phyloP scores from a whole-genome alignment of 35 echinoderm and acorn worm genomes.

The Amphiura filiformis region DNA sequence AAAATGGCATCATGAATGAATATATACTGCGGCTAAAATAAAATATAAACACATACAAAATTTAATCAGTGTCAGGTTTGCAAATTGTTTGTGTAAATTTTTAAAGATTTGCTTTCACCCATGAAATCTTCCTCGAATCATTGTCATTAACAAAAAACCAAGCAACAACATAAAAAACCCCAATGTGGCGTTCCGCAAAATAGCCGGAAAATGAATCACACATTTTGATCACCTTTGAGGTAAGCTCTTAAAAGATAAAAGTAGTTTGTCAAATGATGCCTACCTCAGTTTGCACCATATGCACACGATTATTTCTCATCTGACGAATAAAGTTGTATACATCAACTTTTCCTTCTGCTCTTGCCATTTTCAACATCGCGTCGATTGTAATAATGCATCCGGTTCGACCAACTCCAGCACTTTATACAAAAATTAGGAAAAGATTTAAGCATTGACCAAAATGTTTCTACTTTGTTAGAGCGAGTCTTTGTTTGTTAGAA shows the following conservation, averaged over 20 bases:
- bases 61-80: too few relatives aligned
- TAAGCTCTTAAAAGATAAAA: too few relatives aligned
- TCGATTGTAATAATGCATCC: conserved; percentile 42
- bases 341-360: conserved; percentile 21
- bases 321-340: conserved; percentile 49
- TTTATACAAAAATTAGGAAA: conserved; percentile 7
- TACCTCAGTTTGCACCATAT: conserved; percentile 51
- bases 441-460: background rate
- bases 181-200: too few relatives aligned
- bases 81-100: too few relatives aligned
- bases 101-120: too few relatives aligned
- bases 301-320: conserved; percentile 37
- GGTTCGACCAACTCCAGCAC: conserved; percentile 58
- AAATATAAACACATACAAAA: background rate
- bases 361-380: conserved; percentile 39
- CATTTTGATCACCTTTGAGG: too few relatives aligned
- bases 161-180: too few relatives aligned
- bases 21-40: background rate
- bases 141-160: too few relatives aligned
- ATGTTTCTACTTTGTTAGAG: too few relatives aligned
- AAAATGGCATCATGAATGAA: background rate
- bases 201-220: background rate
- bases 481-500: too few relatives aligned
- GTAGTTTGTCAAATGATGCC: too few relatives aligned
- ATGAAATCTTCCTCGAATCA: too few relatives aligned